phyloP scores from a whole-genome alignment of 2,113 vertebrate species.

The Ascaphus truei region DNA sequence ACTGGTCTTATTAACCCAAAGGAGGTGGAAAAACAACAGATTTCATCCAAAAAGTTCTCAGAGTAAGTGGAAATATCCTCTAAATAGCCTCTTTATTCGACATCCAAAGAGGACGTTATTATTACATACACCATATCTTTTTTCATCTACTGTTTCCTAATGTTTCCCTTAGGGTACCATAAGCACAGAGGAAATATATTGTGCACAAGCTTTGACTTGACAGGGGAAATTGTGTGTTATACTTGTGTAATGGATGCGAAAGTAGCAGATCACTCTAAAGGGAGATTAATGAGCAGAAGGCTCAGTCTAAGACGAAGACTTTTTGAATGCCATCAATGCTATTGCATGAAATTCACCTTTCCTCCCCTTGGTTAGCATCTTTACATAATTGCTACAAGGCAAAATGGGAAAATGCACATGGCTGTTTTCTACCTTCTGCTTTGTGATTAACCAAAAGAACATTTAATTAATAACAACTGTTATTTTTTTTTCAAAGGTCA shows the following conservation, averaged over 20 bases:
- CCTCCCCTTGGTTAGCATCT: too few species aligned
- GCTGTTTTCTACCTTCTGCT: background rate
- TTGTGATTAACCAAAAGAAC: background rate
- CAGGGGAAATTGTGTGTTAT: background rate
- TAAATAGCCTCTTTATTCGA: too few species aligned
- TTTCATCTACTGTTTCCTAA: constrained; percentile 7
- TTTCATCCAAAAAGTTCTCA: too few species aligned
- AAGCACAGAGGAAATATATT: constrained; percentile 6
- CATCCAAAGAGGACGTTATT: too few species aligned
- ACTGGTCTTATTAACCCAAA: too few species aligned
- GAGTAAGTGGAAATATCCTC: too few species aligned
- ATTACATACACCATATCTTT: background rate
- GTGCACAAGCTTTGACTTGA: background rate
- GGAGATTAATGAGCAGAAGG: background rate
- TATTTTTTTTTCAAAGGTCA: background rate
- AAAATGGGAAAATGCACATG: too few species aligned
- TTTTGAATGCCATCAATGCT: too few species aligned
- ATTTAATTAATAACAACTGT: background rate
- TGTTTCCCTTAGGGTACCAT: background rate
- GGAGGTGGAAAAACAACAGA: too few species aligned
- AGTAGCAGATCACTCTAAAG: background rate
- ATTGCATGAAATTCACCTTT: too few species aligned
- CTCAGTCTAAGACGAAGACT: too few species aligned
- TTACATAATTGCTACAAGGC: too few species aligned
- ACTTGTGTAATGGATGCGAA: background rate